A percentile compares a stretch with the other conserved stretches of the same genome.
phyloP scores from a whole-genome alignment of 1,140 invertebrate species.

The Pteromalus puparum region DNA sequence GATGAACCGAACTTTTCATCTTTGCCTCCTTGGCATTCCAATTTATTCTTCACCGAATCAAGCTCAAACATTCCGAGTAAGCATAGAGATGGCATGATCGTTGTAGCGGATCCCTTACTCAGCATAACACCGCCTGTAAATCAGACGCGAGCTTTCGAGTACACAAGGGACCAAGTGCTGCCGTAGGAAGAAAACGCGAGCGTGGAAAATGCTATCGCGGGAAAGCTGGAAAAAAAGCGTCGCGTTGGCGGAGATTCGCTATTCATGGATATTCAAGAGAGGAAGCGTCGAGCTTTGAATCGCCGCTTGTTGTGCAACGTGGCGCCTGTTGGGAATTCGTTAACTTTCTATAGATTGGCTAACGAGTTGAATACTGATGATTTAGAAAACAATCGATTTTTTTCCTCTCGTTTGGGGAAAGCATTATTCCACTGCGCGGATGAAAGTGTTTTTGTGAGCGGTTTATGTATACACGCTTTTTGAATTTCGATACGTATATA shows the following conservation, averaged over 20 bases:
- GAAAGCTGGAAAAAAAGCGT: too few species aligned
- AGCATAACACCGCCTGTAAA: background rate
- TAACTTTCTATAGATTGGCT: background rate
- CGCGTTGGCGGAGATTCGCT: background rate
- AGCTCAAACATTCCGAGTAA: too few species aligned
- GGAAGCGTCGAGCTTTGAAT: background rate
- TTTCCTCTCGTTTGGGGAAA: background rate
- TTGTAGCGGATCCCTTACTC: background rate
- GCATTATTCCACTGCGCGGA: background rate
- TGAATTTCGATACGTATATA: background rate
- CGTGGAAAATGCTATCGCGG: background rate
- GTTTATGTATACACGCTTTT: background rate
- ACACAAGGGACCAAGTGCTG: background rate
- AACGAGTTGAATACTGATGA: background rate
- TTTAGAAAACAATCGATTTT: background rate
- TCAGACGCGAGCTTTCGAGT: background rate
- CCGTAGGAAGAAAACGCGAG: background rate
- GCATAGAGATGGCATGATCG: too few species aligned
- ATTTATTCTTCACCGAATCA: too few species aligned
- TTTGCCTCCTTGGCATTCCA: too few species aligned
- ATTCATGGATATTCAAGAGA: background rate
- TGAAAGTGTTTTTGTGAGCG: background rate
- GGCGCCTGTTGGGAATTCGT: constrained; percentile 1
- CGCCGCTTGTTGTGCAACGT: background rate
- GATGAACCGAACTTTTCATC: too few species aligned